Evolutionary conservation across 2,888 invertebrate genomes (phyloP).

Genomic region (Parnassius apollo): DNA sequence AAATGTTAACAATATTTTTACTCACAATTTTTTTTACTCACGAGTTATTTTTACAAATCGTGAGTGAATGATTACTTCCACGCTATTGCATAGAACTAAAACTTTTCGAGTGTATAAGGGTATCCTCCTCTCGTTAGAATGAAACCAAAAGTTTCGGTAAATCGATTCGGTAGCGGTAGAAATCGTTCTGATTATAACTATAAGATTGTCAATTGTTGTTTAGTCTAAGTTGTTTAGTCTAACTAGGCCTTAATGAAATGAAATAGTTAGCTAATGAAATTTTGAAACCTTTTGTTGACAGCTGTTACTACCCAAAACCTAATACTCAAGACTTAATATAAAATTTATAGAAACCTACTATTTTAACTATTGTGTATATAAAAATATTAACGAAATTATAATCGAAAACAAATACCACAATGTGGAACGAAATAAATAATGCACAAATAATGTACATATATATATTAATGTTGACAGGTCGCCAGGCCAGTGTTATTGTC

Average conservation of each 20-base stretch:
- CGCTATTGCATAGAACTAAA: too few species aligned
- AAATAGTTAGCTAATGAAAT: not conserved
- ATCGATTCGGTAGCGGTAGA: too few species aligned
- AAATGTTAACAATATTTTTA: too few species aligned
- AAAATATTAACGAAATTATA: conserved; percentile 27
- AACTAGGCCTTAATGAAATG: conserved; percentile 19
- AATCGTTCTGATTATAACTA: too few species aligned
- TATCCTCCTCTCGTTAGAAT: too few species aligned
- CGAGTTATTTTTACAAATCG: too few species aligned
- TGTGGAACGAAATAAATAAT: conserved; percentile 33
- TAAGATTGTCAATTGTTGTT: conserved; percentile 8
- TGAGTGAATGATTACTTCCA: too few species aligned
- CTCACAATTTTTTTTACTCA: too few species aligned
- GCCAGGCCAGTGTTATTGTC: conserved; percentile 79
- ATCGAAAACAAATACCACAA: conserved; percentile 32
- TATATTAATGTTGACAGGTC: conserved; percentile 37
- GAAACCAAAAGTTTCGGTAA: too few species aligned
- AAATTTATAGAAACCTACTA: conserved; percentile 28
- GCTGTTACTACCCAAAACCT: conserved; percentile 21
- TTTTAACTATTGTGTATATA: conserved; percentile 30
- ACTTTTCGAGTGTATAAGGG: too few species aligned
- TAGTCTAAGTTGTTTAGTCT: too few species aligned
- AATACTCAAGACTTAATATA: conserved; percentile 19
- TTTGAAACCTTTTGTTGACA: not conserved
- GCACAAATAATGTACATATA: conserved; percentile 66